Base-by-base conservation (phyloP, 2,797 vertebrate species). In the Danio jaintianensis region DNA sequence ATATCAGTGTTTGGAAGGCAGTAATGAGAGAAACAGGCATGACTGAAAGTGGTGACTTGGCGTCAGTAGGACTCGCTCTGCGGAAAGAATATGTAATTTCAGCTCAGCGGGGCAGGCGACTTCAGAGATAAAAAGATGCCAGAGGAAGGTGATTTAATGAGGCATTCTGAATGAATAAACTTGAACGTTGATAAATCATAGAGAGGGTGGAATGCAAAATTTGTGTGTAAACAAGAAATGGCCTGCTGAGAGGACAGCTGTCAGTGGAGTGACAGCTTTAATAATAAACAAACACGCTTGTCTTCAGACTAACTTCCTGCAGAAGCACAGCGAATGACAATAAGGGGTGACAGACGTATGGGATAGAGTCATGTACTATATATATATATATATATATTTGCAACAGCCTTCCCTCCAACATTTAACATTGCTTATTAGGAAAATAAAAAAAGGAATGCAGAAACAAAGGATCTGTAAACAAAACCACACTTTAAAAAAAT, bases 171-270 rank as follows among this genome's bases (percentile, higher is more conserved):
- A 70, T 79, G 47, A 55, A 71, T 47, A 74, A 76, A 82, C 74
- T 73, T 77, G 72, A 83, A 75, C 67, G 52, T 56, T 79, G 69
- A 79, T 81, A 83, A 81, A 83, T 78, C 56, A 16, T 48, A 5
- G 68, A 78, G 76, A 72, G 38, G 55, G 71, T 53, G 68, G 55
- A 50, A 76, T 63, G 47, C 12, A 53, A 58, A 75, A 38, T 36
- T 53, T 22, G 20, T 38, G 64, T 75, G 76, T 85, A 77, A 85
- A 71, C 45, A 63, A 72, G 68, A 59, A 70, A 82, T 59, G 36
- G 61, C 83, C 82, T 40, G 85, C 83, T 80, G 82, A 48, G 81
- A 61, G 63, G 71, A 79, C 83, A 81, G 76, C 85, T 83, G 68
- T 82, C 52, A 81, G 81, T 69, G 69, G 85, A 71, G 36, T 78